phyloP scores from a whole-genome alignment of 2,888 invertebrate genomes.

The Drosophila formosana region DNA sequence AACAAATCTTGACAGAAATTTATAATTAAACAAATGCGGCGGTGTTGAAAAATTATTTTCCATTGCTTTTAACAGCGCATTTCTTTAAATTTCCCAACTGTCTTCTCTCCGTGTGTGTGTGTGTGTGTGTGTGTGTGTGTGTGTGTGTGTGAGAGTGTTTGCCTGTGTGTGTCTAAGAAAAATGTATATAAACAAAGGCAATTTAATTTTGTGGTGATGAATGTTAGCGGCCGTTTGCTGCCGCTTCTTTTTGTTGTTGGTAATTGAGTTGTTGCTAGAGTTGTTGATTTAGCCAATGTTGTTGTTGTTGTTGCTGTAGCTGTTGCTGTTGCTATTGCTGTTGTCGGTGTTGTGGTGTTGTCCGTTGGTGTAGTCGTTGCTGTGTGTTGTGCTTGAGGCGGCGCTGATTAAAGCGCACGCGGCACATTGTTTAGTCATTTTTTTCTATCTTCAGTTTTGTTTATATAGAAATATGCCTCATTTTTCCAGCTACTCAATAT shows the following conservation, averaged over 20 bases:
- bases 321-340: slow-evolving; percentile 40
- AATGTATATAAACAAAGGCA: slow-evolving; percentile 76
- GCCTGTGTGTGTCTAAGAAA: slow-evolving; percentile 37
- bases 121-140: slow-evolving; percentile 20
- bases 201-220: slow-evolving; percentile 79
- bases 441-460: slow-evolving; percentile 53
- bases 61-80: slow-evolving; percentile 72
- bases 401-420: slow-evolving; percentile 71
- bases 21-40: slow-evolving; percentile 78
- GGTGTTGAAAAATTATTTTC: slow-evolving; percentile 74
- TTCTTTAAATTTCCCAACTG: slow-evolving; percentile 74
- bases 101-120: slow-evolving; percentile 27
- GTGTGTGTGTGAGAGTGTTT: slow-evolving; percentile 23
- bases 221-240: slow-evolving; percentile 69
- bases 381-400: slow-evolving; percentile 50
- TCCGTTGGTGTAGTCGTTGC: slow-evolving; percentile 18
- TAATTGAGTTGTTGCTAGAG: slow-evolving; percentile 73
- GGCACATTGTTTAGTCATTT: slow-evolving; percentile 67
- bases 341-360: slow-evolving; percentile 29
- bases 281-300: slow-evolving; percentile 55
- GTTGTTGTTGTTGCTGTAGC: slow-evolving; percentile 57
- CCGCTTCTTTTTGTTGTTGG: slow-evolving; percentile 58
- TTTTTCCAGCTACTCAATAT: slow-evolving; percentile 22
- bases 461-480: slow-evolving; percentile 62
- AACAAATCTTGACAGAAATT: slow-evolving; percentile 77